phyloP scores from a whole-genome alignment of 2,888 invertebrate species.

The Tricholauxania praeusta region DNA sequence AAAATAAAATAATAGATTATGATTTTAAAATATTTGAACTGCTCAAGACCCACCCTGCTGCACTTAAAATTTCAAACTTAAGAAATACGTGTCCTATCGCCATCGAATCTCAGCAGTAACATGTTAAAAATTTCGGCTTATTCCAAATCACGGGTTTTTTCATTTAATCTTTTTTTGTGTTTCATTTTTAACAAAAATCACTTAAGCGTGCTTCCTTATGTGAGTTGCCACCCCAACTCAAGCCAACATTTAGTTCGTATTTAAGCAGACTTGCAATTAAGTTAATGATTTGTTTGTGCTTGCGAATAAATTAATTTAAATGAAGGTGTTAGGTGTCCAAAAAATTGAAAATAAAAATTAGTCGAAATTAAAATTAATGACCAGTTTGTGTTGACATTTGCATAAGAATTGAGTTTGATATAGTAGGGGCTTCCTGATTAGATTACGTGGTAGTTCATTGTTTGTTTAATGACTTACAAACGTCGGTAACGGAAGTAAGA shows the following conservation, averaged over 20 bases:
- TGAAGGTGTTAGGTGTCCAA: conserved; percentile 55
- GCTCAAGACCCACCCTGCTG: background rate
- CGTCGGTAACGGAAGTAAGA: too few species aligned
- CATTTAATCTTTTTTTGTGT: background rate
- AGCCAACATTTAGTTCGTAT: background rate
- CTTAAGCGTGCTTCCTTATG: conserved; percentile 40
- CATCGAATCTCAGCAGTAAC: conserved; percentile 13
- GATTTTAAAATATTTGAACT: background rate
- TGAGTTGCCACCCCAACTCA: background rate
- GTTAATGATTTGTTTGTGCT: conserved; percentile 52
- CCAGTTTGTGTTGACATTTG: conserved; percentile 18
- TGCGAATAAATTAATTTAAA: conserved; percentile 63
- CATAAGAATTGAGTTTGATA: background rate
- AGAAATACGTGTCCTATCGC: conserved; percentile 39
- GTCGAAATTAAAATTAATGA: conserved; percentile 19
- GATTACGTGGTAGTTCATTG: too few species aligned
- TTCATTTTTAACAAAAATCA: conserved; percentile 15
- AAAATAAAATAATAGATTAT: background rate
- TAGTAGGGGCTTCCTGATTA: too few species aligned
- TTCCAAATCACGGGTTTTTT: background rate
- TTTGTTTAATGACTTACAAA: too few species aligned
- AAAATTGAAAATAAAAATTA: background rate
- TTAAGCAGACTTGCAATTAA: conserved; percentile 11
- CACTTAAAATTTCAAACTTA: conserved; percentile 40
- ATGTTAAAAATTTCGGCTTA: background rate